Evolutionary conservation across 2,113 vertebrate species (phyloP).

Genomic region (Thunnus thynnus): DNA sequence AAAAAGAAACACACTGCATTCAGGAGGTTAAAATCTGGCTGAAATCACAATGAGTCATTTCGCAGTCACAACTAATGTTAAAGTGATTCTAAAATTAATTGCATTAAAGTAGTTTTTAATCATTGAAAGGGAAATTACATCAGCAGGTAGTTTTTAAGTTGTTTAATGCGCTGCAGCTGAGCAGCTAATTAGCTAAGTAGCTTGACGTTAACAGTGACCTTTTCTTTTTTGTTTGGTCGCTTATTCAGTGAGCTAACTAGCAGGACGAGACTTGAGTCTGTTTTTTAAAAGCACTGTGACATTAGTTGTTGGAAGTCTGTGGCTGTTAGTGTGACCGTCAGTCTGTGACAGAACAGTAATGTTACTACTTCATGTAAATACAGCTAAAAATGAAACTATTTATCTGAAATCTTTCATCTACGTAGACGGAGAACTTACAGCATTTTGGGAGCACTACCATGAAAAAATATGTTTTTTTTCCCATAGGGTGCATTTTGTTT

Average conservation of each 20-base stretch:
- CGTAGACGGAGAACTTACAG: neutral
- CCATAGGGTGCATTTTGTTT: neutral
- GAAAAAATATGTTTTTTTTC: neutral
- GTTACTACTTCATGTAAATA: neutral
- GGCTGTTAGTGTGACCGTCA: neutral
- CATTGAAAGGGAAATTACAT: too few species aligned
- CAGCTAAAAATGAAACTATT: too few species aligned
- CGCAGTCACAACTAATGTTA: too few species aligned
- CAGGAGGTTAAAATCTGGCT: too few species aligned
- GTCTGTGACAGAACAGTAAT: neutral
- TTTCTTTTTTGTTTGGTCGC: neutral
- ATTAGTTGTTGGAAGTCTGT: neutral
- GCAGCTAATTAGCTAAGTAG: slow-evolving; percentile 18
- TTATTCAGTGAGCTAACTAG: neutral
- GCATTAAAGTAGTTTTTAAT: too few species aligned
- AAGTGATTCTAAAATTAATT: too few species aligned
- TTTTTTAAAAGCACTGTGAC: too few species aligned
- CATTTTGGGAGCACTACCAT: neutral
- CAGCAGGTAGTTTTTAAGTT: neutral
- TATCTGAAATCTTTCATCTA: too few species aligned
- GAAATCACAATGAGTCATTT: too few species aligned
- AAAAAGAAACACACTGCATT: too few species aligned
- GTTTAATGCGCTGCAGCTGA: neutral
- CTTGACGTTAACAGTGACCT: neutral
- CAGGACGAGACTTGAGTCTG: too few species aligned